Evolutionary conservation across 1,140 invertebrate species (phyloP), one percentile per base, ranked within the genome.

Genomic region (Medauroidea extradentata): DNA sequence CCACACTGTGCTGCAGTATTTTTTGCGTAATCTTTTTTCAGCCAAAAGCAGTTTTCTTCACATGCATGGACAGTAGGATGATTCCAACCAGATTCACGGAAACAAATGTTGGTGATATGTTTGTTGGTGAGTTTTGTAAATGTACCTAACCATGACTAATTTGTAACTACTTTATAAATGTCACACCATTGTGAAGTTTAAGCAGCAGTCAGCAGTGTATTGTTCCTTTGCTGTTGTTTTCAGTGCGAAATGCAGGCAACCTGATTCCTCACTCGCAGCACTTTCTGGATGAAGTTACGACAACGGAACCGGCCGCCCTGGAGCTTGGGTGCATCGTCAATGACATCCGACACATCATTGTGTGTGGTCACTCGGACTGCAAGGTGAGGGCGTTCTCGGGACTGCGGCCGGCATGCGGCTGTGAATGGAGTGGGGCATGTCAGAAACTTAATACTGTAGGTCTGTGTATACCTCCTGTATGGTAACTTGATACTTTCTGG

Each of bases 21-120:
- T n/a, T n/a, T n/a, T n/a, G n/a, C n/a, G n/a, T n/a, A n/a, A n/a
- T n/a, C n/a, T n/a, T 42, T 63, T 77, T 82, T 66, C 75, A 97
- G 91, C 95, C 95, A 7, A 93, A 93, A 82, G 92, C 94, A 61
- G 87, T 98, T 58, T 94, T 98, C 77, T 96, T 98, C 75, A 95
- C 93, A 16, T 98, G 95, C 76, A 97, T 98, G 88, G 95, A 98
- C 79, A 94, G 91, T 75, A 81, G 95, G 79, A 94, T 98, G 88
- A 89, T 97, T 65, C 93, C 94, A 19, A 94, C 94, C 59, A 82
- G 93, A 72, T 96, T 98, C 76, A 96, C 93, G 38, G 89, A 96
- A 80, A 94, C 92, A 55, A 89, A 93, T 72, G 91, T 97, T 60
- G 96, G 95, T 46, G 94, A 98, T 72, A 96, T 96, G 93, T 98